Evolutionary conservation across 2,797 vertebrate genomes (phyloP), one percentile per base, ranked within the genome.

Genomic region (Rhabdophis nuchalis): DNA sequence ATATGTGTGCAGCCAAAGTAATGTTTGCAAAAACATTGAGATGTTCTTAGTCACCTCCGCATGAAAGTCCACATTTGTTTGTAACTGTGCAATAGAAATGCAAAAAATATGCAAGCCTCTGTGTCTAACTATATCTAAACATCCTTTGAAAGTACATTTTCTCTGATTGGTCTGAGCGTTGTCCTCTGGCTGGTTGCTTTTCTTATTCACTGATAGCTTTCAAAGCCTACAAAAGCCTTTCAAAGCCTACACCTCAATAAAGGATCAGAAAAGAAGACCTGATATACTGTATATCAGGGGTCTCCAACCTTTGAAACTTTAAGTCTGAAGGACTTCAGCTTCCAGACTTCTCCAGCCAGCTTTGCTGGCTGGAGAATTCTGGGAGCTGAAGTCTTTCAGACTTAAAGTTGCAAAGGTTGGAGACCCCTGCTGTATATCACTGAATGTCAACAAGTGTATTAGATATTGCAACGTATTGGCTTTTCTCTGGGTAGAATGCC

Each of bases 1-100:
- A 50, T 41, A 85, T 53, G 57, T 41, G 16, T 46, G 82, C 82
- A n/a, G n/a, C 68, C 54, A 85, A 46, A 90, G 56, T 27, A 85
- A 89, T 23, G 57, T 85, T 57, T 64, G n/a, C 36, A 88, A 23
- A 54, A 46, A n/a, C 25, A 89, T 89, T 90, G 92, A 90, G 85
- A 16, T 86, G 4, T 32, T 88, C 23, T 14, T 86, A 72, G 50
- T 5, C 89, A 92, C 68, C 52, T 90, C 77, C 87, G 50, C 61
- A 87, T 86, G 0, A 10, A 0, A 14, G n/a, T 64, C 56, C 29
- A 90, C 14, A 7, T 60, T n/a, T 93, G 29, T 89, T 89, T 58
- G 0, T 1, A 61, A 61, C 20, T 88, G 10, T 57, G 54, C 77
- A 6, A n/a, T n/a, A 16, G n/a, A 92, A 90, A 18, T 57, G 10